Evolutionary conservation across 2,113 vertebrate species (phyloP), one percentile per base, ranked within the genome.

Genomic region (Picathartes gymnocephalus): DNA sequence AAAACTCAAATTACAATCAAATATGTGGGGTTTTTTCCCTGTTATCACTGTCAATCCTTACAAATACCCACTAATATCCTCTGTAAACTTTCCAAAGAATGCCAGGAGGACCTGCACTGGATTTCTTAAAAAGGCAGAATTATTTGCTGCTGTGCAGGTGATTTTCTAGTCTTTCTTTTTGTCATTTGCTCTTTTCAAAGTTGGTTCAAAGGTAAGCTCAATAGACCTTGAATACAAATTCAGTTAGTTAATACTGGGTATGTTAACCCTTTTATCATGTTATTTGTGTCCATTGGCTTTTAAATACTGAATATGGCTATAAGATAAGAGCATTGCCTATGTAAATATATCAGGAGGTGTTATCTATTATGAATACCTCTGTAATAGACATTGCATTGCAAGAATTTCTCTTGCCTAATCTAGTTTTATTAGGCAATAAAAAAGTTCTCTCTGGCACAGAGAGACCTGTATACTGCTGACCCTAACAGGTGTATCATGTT

Each of bases 371-470:
- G 28, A 90, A 83, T 51, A 64, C 39, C 64, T 73, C 56, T 79
- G 86, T 80, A 94, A 51, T n/a, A 83, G 62, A 37, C 7, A 79
- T 58, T 69, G 78, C 68, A 90, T 77, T 92, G 53, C 92, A 94
- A 90, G 66, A 92, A 80, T 87, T 91, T 93, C 39, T 70, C 90
- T 97, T 96, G 83, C 92, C 65, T 64, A 87, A 95, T 91, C 88
- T 89, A 70, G 77, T 66, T 93, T 96, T 91, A 97, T 97, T 95
- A 91, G 83, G 93, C 82, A 97, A 97, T 96, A 93, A 95, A 95
- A 88, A 65, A 77, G 40, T 85, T 81, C 84, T 86, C 54, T 74
- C 45, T 87, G 56, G 44, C 69, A 93, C 47, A 62, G 40, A 89
- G 33, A 65, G 70, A 85, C 30, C 39, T 25, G 44, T 70, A 92